Percentiles rank a stretch among this genome's conserved stretches.
Evolutionary conservation across 1,140 invertebrate species (phyloP).

Genomic region (Diorhabda carinulata): DNA sequence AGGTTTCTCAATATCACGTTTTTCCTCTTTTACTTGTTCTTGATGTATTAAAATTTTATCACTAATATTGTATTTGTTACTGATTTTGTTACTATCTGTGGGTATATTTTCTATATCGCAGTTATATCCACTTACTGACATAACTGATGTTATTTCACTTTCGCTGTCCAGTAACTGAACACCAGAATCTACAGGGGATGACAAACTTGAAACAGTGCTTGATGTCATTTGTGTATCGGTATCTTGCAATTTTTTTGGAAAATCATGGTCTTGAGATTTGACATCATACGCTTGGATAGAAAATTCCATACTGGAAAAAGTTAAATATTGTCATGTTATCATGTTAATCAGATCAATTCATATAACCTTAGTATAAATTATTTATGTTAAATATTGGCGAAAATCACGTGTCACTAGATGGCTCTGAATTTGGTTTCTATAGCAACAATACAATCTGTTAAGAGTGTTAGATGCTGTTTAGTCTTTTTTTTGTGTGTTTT

Average conservation of each 20-base stretch:
- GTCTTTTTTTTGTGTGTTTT: no score
- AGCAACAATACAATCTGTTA: not conserved
- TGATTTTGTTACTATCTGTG: conserved; percentile 7
- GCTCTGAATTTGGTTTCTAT: not conserved
- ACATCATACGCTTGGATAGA: not conserved
- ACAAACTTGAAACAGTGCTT: conserved; percentile 42
- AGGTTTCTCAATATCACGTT: not conserved
- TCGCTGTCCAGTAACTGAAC: conserved; percentile 54
- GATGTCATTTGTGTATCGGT: conserved; percentile 41
- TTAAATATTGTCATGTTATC: not conserved
- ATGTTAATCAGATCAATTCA: not conserved
- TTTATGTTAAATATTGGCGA: not conserved
- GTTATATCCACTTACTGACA: conserved; percentile 48
- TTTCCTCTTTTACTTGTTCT: not conserved
- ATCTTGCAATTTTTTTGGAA: conserved; percentile 20
- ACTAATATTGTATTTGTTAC: not conserved
- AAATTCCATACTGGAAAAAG: conserved; percentile 6
- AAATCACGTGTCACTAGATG: not conserved
- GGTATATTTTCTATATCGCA: conserved; percentile 42
- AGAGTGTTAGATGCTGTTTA: no score
- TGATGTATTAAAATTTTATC: not conserved
- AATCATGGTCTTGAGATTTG: conserved; percentile 9
- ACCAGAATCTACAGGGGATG: conserved; percentile 51
- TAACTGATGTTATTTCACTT: conserved; percentile 53
- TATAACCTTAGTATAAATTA: not conserved